phyloP scores from a whole-genome alignment of 2,113 vertebrate species.

The Azemiops feae region DNA sequence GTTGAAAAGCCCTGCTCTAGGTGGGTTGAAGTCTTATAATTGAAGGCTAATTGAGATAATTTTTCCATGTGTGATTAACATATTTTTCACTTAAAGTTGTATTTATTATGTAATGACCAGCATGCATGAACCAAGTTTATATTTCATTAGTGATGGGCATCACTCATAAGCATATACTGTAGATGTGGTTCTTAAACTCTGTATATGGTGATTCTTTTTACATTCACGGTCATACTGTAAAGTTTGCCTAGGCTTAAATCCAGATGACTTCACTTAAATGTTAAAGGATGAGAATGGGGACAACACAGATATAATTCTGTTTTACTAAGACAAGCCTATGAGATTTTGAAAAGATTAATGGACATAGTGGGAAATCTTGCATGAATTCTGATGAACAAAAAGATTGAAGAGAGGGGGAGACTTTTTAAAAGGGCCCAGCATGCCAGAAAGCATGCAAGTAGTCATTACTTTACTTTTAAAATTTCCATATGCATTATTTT shows the following conservation, averaged over 20 bases:
- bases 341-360: not conserved
- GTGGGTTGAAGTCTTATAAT: not conserved
- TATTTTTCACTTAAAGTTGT: not conserved
- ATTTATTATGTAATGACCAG: not conserved
- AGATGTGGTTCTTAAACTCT: not conserved
- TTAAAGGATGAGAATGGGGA: not conserved
- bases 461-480: not conserved
- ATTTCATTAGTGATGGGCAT: not conserved
- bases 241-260: not conserved
- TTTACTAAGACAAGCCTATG: not conserved
- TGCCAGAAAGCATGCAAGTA: not conserved
- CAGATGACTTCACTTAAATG: not conserved
- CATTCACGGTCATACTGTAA: not conserved
- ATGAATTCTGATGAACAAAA: not conserved
- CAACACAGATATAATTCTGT: not conserved
- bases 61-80: not conserved
- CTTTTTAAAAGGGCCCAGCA: not conserved
- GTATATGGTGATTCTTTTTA: not conserved
- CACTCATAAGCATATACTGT: not conserved
- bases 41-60: not conserved
- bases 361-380: not conserved
- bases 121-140: not conserved
- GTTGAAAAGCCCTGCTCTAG: no score
- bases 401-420: not conserved
- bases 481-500: not conserved